Evolutionary conservation across 1,140 invertebrate genomes (phyloP), one percentile per base, ranked within the genome.

Genomic region (Penaeus japonicus): DNA sequence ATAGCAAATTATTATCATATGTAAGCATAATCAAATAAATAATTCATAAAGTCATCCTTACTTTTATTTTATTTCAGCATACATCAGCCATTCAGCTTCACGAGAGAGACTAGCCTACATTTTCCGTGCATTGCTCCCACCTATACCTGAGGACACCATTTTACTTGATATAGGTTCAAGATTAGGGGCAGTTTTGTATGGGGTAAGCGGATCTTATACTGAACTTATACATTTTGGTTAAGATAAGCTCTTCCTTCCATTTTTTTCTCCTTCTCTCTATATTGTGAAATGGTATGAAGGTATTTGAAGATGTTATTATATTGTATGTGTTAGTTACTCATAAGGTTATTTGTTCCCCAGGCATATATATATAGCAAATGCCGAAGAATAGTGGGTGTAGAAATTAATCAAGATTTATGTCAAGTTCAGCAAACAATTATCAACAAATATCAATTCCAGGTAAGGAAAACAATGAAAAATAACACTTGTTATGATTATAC

Each of bases 101-200:
- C 93, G 93, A 89, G 92, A 94, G 91, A 93, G 93, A 75, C 91
- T 96, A 22, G 93, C 94, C 89, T 95, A 94, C 89, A 94, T 96
- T 85, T 96, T 96, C 91, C 94, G 94, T 73, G 93, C 93, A 65
- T 75, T 90, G 27, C 91, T 95, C 35, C 92, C 96, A 75, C 94
- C 95, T 79, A 92, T 93, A 80, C 92, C 95, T 78, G 92, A 94
- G 89, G 93, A 92, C 20, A 95, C 95, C 92, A 93, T 92, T 84
- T 91, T 96, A 80, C 91, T 96, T 24, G 95, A 96, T 92, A 92
- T 96, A 80, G 96, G 95, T 15, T 96, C 95, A 20, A 93, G 96
- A 92, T 92, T 96, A 85, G 95, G 95, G 83, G 94, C 94, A 89
- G 93, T 96, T 83, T 92, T 96, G 47, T 96, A 95, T 93, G 95